Conservation (phyloP, 2,113 vertebrate genomes). For the Hippoglossus stenolepis region DNA sequence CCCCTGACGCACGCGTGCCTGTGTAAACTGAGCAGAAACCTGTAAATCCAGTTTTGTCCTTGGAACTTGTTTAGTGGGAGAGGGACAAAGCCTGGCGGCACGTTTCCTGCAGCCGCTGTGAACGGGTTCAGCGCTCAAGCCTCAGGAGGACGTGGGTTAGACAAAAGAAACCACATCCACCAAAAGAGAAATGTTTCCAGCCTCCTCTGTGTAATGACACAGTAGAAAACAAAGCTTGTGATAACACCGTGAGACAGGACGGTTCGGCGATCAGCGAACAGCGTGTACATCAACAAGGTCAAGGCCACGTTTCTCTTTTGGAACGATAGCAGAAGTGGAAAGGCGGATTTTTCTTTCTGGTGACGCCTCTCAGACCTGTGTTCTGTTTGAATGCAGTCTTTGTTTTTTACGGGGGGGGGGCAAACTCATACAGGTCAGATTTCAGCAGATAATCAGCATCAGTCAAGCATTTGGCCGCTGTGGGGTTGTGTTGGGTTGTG, state of each 20-base stretch:
- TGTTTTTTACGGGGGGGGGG: too few species aligned
- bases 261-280: neutral
- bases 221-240: neutral
- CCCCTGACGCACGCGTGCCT: neutral
- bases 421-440: too few species aligned
- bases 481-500: too few species aligned
- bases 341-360: too few species aligned
- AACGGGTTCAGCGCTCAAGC: neutral
- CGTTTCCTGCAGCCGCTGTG: neutral
- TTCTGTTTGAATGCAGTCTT: too few species aligned
- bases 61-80: neutral
- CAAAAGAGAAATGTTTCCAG: constrained; percentile 4
- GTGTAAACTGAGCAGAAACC: constrained; percentile 5
- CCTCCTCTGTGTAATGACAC: constrained; percentile 10
- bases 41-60: constrained; percentile 8
- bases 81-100: neutral
- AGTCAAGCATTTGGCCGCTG: too few species aligned
- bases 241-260: neutral
- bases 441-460: too few species aligned
- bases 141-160: constrained; percentile 8
- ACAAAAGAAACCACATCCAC: constrained; percentile 3
- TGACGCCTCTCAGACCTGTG: too few species aligned
- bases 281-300: neutral
- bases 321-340: too few species aligned
- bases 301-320: neutral